Conservation (phyloP, 2,888 invertebrate genomes). For the Lycia hirtaria region DNA sequence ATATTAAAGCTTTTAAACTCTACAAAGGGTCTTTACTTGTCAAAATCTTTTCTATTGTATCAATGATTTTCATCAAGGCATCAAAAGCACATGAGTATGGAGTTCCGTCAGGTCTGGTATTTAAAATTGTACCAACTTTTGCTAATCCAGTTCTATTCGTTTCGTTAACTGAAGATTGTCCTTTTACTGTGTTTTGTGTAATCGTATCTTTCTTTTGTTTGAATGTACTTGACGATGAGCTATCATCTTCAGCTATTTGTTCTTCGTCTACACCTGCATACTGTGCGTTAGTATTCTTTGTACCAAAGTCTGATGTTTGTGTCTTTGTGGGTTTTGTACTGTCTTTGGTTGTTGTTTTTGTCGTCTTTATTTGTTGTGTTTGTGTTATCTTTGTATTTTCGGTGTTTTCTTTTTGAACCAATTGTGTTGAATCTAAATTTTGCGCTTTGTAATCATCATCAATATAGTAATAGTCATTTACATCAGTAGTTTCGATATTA, state of each 20-base stretch:
- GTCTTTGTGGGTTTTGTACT: no score
- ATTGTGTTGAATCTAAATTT: neutral
- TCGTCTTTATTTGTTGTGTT: no score
- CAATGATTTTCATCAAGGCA: neutral
- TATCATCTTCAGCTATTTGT: neutral
- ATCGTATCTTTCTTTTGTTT: neutral
- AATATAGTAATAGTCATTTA: neutral
- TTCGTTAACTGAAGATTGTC: neutral
- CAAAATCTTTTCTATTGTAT: constrained; percentile 2
- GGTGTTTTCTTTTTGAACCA: neutral
- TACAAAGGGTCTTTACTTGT: neutral
- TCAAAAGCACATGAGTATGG: neutral
- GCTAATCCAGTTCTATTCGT: neutral
- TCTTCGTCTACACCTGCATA: neutral
- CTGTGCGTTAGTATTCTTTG: no score
- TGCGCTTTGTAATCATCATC: neutral
- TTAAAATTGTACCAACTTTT: neutral
- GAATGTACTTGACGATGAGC: neutral
- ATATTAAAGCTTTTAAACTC: neutral
- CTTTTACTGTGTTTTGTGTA: neutral
- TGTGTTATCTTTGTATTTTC: neutral
- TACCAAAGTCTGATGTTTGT: no score
- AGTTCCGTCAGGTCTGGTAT: neutral
- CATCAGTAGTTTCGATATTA: neutral
- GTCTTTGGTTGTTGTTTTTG: no score